Conservation (phyloP, 37 sponge, comb jelly and placozoan genomes). For the Dysidea cf. avara region DNA sequence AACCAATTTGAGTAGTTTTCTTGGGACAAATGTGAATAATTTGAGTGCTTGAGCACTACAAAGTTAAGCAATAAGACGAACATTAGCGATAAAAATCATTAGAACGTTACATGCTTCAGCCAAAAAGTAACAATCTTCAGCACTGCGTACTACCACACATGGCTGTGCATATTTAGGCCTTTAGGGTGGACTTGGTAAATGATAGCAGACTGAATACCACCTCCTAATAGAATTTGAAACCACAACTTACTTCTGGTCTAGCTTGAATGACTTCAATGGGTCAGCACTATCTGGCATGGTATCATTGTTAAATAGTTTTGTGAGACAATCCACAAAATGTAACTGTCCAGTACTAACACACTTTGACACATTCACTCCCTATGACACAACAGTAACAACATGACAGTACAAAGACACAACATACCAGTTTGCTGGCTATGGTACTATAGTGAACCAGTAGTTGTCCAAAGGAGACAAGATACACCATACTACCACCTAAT, state of each 20-base stretch:
- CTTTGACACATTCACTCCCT: conserved; percentile 56
- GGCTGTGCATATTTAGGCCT: too few relatives aligned
- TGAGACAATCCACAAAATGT: conserved; percentile 60
- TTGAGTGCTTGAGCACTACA: too few relatives aligned
- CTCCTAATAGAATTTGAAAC: not conserved
- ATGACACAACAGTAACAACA: not conserved
- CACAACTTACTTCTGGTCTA: not conserved
- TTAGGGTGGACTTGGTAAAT: too few relatives aligned
- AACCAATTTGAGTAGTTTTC: too few relatives aligned
- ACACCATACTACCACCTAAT: conserved; percentile 57
- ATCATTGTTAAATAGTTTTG: conserved; percentile 16
- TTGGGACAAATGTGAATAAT: too few relatives aligned
- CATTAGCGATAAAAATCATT: too few relatives aligned
- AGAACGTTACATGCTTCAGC: too few relatives aligned
- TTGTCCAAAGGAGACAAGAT: conserved; percentile 57
- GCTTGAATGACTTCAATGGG: not conserved
- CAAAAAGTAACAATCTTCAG: too few relatives aligned
- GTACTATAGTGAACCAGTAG: conserved; percentile 61
- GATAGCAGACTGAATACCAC: too few relatives aligned
- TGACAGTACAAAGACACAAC: not conserved
- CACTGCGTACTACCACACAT: too few relatives aligned
- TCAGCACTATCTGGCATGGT: not conserved
- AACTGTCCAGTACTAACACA: conserved; percentile 25
- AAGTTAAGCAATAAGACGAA: too few relatives aligned
- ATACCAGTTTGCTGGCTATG: conserved; percentile 46